Percentiles rank a stretch among this genome's conserved stretches.
phyloP scores from a whole-genome alignment of 2,113 vertebrate genomes.

The Callocephalon fimbriatum region DNA sequence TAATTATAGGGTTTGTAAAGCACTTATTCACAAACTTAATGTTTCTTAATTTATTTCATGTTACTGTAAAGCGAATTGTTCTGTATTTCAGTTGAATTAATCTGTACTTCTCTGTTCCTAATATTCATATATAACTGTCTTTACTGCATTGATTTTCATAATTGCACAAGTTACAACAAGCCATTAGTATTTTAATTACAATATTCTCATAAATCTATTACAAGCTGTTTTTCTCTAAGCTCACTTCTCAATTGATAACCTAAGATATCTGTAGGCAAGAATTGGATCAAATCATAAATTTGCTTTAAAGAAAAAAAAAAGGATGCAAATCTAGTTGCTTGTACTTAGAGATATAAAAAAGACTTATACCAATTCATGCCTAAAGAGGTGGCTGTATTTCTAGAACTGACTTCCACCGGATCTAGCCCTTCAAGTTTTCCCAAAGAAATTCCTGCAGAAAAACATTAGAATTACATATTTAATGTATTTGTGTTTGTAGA shows the following conservation, averaged over 20 bases:
- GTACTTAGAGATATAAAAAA: not conserved
- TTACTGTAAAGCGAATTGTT: not conserved
- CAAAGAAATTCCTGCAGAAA: not conserved
- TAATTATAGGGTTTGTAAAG: not conserved
- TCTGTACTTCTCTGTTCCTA: not conserved
- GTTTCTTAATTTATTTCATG: not conserved
- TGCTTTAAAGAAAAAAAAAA: not conserved
- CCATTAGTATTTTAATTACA: slow-evolving; percentile 39
- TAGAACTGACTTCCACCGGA: not conserved
- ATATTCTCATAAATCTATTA: slow-evolving; percentile 1
- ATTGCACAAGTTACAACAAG: slow-evolving; percentile 27
- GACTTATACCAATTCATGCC: not conserved
- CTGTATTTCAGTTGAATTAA: not conserved
- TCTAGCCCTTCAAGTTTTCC: not conserved
- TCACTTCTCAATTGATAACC: slow-evolving; percentile 17
- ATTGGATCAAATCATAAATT: not conserved
- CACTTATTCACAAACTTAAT: not conserved
- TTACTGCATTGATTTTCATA: slow-evolving; percentile 49
- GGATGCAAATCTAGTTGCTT: not conserved
- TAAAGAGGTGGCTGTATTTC: not conserved
- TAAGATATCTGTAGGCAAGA: slow-evolving; percentile 11
- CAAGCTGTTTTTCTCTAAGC: not conserved
- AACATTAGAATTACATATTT: not conserved
- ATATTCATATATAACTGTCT: not conserved
- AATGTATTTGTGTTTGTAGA: not conserved